Base-by-base conservation (phyloP, 2,113 vertebrate species). In the Acrocephalus arundinaceus region DNA sequence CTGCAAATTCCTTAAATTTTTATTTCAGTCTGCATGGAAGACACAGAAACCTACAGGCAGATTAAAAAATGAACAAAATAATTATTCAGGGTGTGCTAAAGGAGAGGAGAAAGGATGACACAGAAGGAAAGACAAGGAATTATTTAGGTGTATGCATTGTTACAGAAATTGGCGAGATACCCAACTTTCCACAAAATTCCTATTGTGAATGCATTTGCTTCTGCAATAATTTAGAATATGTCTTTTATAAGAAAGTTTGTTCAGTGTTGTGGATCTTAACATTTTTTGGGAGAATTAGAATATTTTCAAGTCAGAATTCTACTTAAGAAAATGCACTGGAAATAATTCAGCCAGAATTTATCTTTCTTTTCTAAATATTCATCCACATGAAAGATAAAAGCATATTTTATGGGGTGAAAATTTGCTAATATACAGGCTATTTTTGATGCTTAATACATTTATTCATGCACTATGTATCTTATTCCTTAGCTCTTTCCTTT, bases 361-460 rank as follows among this genome's bases (percentile, higher is more conserved):
- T 54, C 66, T 79, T 59, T 83, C 10, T 75, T 87, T 85, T 75
- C 33, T 33, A 68, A 91, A 31, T 51, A 13, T 15, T 81, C 54
- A 61, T 58, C 18, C 18, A 41, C 74, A 87, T 54, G 41, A 57
- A 75, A 96, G 31, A 82, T 68, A 91, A 91, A 87, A 73, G 6
- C 55, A 27, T 59, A 20, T 77, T 89, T 83, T 55, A 77, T 71
- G 46, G n/a, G 52, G 18, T 45, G 16, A 87, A 92, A 79, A 83
- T 55, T n/a, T 24, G 3, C 28, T 72, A 77, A 61, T 70, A 70
- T 11, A 19, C 30, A 73, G 52, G 39, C 27, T 67, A 48, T 85
- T 91, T 95, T 76, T 88, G 21, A 79, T 82, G 57, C 28, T 55
- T 77, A 80, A 73, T 71, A 61, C 37, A 83, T 90, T 93, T 95